Base-by-base conservation (phyloP, 53 echinoderm and acorn worm genomes). In the Crossaster papposus region DNA sequence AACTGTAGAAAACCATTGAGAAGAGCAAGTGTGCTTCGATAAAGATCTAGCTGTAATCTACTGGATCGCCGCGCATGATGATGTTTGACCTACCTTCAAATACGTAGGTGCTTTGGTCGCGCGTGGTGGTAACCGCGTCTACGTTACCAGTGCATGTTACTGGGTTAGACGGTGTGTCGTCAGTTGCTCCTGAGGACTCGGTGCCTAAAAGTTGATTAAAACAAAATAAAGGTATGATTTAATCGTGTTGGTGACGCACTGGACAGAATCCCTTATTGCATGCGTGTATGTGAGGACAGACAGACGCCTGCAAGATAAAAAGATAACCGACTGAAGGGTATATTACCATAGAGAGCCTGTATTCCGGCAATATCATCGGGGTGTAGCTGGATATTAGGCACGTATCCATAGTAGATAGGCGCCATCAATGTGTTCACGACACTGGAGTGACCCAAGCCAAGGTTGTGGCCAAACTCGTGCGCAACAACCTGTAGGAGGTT, bases 71-170 rank as follows among this genome's bases (percentile, higher is more conserved):
- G n/a, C n/a, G n/a, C n/a, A n/a, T n/a, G n/a, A n/a, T n/a, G n/a
- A n/a, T n/a, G 53, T 36, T 70, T 24, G 65, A 51, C 89, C 76
- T 82, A 93, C 95, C 92, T 53, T 88, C 86, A 79, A 96, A 94
- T 11, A 90, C 74, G 64, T 95, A 96, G 36, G 92, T 94, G 26
- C 85, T 79, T 5, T 91, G 91, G 44, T 95, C 96, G 8, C 50
- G 72, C 14, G 95, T 95, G 28, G 75, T 35, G 52, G 91, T 65
- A 63, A 92, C 73, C 26, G 90, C 78, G 23, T 95, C 80, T 36
- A 91, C 70, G 34, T 28, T 12, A 72, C 90, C 92, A 64, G 81
- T 86, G 83, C 94, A 96, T 2, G 14, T 20, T 22, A 82, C 68
- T 15, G 90, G 90, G 44, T 38, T 31, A 4, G 93, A 88, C 1